phyloP scores from a whole-genome alignment of 2,113 vertebrate species.

The Zosterops japonicus region DNA sequence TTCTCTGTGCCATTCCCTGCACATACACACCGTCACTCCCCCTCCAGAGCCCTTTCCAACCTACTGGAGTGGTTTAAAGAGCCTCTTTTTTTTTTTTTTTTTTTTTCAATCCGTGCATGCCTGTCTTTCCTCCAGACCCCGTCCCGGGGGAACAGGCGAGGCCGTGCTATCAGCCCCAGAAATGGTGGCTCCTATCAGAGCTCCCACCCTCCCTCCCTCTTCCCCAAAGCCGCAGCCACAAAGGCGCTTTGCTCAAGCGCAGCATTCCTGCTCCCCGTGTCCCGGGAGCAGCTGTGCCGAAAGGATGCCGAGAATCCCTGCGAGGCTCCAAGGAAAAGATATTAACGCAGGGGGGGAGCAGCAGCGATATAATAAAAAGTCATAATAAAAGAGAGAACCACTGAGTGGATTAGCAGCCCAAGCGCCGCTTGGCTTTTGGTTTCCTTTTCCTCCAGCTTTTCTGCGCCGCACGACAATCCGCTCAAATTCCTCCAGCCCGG shows the following conservation, averaged over 20 bases:
- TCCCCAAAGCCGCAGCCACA: slow-evolving; percentile 7
- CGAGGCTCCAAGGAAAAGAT: slow-evolving; percentile 64
- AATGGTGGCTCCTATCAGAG: neutral
- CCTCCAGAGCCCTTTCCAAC: neutral
- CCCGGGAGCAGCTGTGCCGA: slow-evolving; percentile 60
- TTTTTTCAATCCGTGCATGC: neutral
- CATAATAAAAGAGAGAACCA: slow-evolving; percentile 36
- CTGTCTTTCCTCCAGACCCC: neutral
- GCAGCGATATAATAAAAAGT: slow-evolving; percentile 46
- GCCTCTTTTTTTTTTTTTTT: neutral
- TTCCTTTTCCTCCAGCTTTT: slow-evolving; percentile 44
- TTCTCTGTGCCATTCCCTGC: neutral
- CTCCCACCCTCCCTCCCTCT: neutral
- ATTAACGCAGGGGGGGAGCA: slow-evolving; percentile 57
- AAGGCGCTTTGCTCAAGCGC: slow-evolving; percentile 25
- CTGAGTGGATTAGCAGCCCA: slow-evolving; percentile 55
- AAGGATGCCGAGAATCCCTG: slow-evolving; percentile 61
- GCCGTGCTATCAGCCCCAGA: neutral
- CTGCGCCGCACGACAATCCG: neutral
- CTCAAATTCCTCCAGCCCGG: neutral
- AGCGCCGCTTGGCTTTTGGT: slow-evolving; percentile 63
- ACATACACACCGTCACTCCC: neutral
- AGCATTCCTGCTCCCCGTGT: slow-evolving; percentile 41
- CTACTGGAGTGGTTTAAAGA: neutral
- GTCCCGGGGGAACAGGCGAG: neutral